Conservation (phyloP, 2,888 invertebrate genomes). For the Caenorhabditis sp. region DNA sequence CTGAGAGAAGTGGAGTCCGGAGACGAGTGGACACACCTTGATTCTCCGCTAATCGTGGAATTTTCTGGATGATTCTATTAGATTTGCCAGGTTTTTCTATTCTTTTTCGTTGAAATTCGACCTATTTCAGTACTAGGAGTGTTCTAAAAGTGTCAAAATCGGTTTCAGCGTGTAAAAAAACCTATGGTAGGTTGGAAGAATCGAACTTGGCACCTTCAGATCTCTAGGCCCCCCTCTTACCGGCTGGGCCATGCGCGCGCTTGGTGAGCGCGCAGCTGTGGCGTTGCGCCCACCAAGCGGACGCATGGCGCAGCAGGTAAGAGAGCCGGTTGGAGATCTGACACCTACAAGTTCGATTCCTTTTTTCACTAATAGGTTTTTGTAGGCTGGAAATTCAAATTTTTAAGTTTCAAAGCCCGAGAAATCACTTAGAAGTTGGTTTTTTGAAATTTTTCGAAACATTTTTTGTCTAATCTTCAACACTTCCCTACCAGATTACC, state of each 20-base stretch:
- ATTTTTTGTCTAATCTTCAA: neutral
- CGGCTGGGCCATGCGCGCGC: neutral
- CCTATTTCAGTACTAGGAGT: too few species aligned
- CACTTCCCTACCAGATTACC: neutral
- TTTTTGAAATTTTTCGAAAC: neutral
- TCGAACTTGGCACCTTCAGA: neutral
- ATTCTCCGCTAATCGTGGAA: slow-evolving; percentile 1
- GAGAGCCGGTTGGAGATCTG: neutral
- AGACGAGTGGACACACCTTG: slow-evolving; percentile 13
- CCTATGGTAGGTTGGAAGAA: neutral
- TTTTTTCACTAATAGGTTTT: too few species aligned
- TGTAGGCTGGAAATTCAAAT: neutral
- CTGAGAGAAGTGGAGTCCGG: neutral
- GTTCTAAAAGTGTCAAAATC: neutral
- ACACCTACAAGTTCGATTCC: neutral
- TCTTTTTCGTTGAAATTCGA: too few species aligned
- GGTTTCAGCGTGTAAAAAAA: neutral
- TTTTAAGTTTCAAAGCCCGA: too few species aligned
- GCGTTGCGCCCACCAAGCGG: too few species aligned
- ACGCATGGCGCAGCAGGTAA: neutral
- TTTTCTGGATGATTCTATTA: neutral
- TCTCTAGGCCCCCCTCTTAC: neutral
- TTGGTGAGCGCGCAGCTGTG: neutral
- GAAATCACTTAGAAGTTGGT: too few species aligned
- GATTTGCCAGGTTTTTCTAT: neutral